phyloP scores from a whole-genome alignment of 35 echinoderm and acorn worm genomes.

The Strongylocentrotus purpuratus region DNA sequence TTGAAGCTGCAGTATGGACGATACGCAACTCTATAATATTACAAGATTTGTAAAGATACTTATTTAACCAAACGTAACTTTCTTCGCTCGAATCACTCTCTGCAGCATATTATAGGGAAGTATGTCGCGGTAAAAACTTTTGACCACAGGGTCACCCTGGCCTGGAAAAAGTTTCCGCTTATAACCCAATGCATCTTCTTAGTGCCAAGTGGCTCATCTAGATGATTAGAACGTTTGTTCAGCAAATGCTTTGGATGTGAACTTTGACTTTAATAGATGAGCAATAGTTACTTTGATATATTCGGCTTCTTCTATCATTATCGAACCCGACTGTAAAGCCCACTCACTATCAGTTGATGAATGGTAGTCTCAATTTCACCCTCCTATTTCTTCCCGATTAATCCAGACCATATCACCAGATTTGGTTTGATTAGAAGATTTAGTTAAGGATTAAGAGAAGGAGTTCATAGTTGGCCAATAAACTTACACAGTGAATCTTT shows the following conservation, averaged over 20 bases:
- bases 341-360: neutral
- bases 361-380: neutral
- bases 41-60: neutral
- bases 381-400: neutral
- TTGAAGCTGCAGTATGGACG: no score
- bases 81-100: neutral
- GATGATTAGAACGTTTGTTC: neutral
- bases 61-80: neutral
- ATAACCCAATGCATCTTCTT: neutral
- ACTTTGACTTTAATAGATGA: neutral
- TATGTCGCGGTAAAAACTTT: neutral
- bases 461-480: slow-evolving; percentile 10
- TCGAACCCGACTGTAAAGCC: neutral
- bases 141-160: neutral
- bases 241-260: neutral
- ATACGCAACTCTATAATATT: neutral
- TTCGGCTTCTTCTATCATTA: neutral
- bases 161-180: neutral
- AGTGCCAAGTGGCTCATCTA: neutral
- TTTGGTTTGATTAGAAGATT: slow-evolving; percentile 15
- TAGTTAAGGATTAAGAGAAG: slow-evolving; percentile 26
- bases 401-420: neutral
- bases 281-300: neutral
- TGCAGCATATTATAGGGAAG: neutral
- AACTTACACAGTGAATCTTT: slow-evolving; percentile 12